These are phyloP conservation scores for Selenia dentaria DNA, from an alignment of 2,888 invertebrate species.

Conservation along the genomic window DNA sequence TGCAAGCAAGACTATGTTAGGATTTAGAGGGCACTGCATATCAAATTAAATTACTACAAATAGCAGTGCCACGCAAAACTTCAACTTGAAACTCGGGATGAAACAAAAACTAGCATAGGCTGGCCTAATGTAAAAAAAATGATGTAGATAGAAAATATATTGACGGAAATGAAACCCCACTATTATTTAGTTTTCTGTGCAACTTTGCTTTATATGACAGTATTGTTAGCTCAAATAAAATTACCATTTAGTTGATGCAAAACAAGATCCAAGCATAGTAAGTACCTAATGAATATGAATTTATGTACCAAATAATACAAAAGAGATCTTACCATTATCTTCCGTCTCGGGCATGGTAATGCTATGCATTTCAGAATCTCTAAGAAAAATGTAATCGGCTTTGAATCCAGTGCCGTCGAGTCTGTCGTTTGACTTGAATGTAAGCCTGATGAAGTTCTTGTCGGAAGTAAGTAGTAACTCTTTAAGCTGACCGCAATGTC, in stretches of 20 bases:
- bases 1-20: too few species aligned
- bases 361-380: conserved; percentile 86
- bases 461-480: conserved; percentile 93
- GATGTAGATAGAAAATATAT: too few species aligned
- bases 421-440: conserved; percentile 96
- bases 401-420: conserved; percentile 97
- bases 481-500: conserved; percentile 93
- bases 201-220: too few species aligned
- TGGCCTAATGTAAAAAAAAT: too few species aligned
- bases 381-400: conserved; percentile 94
- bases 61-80: too few species aligned
- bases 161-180: too few species aligned
- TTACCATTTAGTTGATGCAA: conserved; percentile 8
- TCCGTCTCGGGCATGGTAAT: conserved; percentile 61
- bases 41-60: too few species aligned
- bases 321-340: conserved; percentile 50
- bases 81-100: too few species aligned
- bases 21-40: too few species aligned
- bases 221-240: too few species aligned
- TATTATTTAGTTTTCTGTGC: too few species aligned
- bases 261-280: not conserved
- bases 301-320: not conserved
- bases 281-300: not conserved
- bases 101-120: too few species aligned
- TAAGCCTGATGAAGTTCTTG: conserved; percentile 95